Evolutionary conservation across 2,113 vertebrate genomes (phyloP), one percentile per base, ranked within the genome.

Genomic region (Noturus placidus): DNA sequence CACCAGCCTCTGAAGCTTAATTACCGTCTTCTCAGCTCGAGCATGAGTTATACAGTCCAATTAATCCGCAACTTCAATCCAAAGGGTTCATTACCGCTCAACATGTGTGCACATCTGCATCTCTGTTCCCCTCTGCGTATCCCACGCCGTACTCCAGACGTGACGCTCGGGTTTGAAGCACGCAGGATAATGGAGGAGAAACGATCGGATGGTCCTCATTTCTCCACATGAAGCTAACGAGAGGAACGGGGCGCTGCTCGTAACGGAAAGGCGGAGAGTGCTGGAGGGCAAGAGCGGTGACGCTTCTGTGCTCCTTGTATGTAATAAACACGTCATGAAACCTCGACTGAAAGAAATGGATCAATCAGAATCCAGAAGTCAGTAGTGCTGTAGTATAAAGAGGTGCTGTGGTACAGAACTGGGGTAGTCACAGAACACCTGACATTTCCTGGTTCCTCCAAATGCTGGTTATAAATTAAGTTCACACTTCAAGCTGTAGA

Each of bases 61-160:
- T 95, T 94, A 94, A 92, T 91, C 88, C 87, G 83, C 77, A 69
- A 89, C 90, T 90, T 83, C 91, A 88, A 93, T 92, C 88, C 91
- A 80, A 92, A 91, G 92, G 93, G 92, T 93, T 94, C 90, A 94
- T 95, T 93, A 93, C 86, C 17, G 86, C 92, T 91, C 94, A 90
- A 92, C 92, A 92, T 94, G 93, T 61, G 87, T 87, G 81, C 91
- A 89, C 93, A 94, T 91, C 93, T 94, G 88, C 69, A 25, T 30
- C 8, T 59, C 72, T 82, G 10, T 42, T 56, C 46, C 17, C 61
- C 33, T n/a, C 30, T 72, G n/a, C 22, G 10, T 20, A 10, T 79
- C 50, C 78, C 9, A 5, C 65, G 2, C 15, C 4, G 25, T 27
- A 15, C 74, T 35, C 38, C 57, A 50, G 54, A 63, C 42, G 57